phyloP scores from a whole-genome alignment of 1,140 invertebrate species.

The Hylaeus anthracinus region DNA sequence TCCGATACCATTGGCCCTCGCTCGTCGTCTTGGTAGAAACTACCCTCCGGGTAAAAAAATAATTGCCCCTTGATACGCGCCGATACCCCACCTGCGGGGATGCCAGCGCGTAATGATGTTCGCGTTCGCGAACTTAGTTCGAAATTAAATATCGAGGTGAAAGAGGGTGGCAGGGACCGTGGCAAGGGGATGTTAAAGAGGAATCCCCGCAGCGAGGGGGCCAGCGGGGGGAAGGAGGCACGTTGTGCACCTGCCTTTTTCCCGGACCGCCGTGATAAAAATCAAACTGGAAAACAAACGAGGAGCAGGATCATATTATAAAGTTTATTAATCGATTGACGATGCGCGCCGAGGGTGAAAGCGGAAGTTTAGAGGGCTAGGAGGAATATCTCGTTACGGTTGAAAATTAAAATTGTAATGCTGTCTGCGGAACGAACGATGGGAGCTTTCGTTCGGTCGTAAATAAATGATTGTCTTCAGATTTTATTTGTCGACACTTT shows the following conservation, averaged over 20 bases:
- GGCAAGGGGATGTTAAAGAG: constrained; percentile 45
- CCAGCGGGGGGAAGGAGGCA: constrained; percentile 15
- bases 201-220: constrained; percentile 36
- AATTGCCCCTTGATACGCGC: constrained; percentile 69
- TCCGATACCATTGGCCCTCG: neutral
- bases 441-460: constrained; percentile 1
- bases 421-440: neutral
- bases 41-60: constrained; percentile 66
- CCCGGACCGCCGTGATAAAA: constrained; percentile 67
- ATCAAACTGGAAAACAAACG: constrained; percentile 76
- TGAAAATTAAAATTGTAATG: constrained; percentile 28
- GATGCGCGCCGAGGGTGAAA: constrained; percentile 51
- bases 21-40: constrained; percentile 16
- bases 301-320: constrained; percentile 74
- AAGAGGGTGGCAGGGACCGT: constrained; percentile 2
- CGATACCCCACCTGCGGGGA: constrained; percentile 70
- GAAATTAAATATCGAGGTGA: constrained; percentile 76
- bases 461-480: too few species aligned
- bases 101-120: constrained; percentile 65
- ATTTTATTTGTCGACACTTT: too few species aligned
- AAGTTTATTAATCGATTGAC: constrained; percentile 79
- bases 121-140: constrained; percentile 71
- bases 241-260: constrained; percentile 63
- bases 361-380: constrained; percentile 40
- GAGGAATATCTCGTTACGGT: constrained; percentile 52